These are phyloP conservation scores for Tetanocera ferruginea DNA, from an alignment of 2,888 invertebrate species.

Conservation along the genomic window DNA sequence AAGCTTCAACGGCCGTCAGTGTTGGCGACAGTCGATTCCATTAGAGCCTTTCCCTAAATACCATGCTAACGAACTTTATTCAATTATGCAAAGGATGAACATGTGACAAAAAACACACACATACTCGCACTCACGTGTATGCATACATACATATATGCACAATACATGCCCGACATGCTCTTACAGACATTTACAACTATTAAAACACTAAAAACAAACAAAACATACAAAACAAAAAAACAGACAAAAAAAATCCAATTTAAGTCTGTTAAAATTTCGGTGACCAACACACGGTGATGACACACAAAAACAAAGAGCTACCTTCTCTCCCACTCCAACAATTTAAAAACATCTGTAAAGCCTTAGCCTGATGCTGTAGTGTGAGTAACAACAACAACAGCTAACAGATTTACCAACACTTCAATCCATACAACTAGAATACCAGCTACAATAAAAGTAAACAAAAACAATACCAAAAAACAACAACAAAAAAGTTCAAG, in stretches of 20 bases:
- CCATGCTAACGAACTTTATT: constrained; percentile 50
- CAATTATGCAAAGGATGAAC: constrained; percentile 46
- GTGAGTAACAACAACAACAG: background rate
- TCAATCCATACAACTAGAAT: constrained; percentile 7
- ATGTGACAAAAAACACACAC: constrained; percentile 5
- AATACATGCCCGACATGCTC: constrained; percentile 19
- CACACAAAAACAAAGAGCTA: background rate
- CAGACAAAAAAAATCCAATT: constrained; percentile 2
- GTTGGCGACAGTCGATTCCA: constrained; percentile 41
- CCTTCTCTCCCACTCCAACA: background rate
- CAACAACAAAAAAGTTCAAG: constrained; percentile 33
- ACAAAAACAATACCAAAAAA: background rate
- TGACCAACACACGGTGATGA: background rate
- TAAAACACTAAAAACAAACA: background rate
- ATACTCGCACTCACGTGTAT: constrained; percentile 32
- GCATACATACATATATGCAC: constrained; percentile 8
- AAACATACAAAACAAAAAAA: background rate
- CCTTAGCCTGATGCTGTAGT: background rate
- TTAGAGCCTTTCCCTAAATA: constrained; percentile 45
- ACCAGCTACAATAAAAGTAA: background rate
- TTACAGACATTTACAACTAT: constrained; percentile 25
- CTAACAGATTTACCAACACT: constrained; percentile 20
- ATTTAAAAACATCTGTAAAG: background rate
- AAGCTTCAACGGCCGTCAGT: constrained; percentile 43
- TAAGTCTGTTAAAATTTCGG: constrained; percentile 29